Base-by-base conservation (phyloP, 2,888 invertebrate genomes). In the Rhagium mordax region DNA sequence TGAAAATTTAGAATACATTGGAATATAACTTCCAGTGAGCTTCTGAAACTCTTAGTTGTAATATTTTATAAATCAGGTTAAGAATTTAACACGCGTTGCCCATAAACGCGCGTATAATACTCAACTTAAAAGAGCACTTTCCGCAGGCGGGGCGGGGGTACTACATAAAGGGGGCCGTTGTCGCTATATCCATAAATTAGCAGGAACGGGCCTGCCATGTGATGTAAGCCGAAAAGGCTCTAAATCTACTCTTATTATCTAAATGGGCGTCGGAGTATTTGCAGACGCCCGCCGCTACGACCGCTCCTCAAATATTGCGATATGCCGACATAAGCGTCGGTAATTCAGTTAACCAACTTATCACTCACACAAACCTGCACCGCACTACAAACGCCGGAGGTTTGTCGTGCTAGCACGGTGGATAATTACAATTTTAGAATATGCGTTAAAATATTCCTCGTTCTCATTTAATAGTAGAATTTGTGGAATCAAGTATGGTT, bases 201-300 rank as follows among this genome's bases (percentile, higher is more conserved):
- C 73, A 74, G 79, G 81, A 84, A 84, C 81, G 83, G 83, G 81
- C 79, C 84, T 82, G 85, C 82, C 84, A 84, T 85, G 85, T 86
- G 86, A 86, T 74, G 84, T 85, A 84, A 85, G 84, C 85, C 86
- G 85, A 85, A 85, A 86, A 85, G 83, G 85, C 86, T 82, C 83
- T 86, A 85, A 86, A 87, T 86, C 86, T 85, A 84, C 85, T 85
- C 85, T 84, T 86, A 86, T 86, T 87, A 87, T 87, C 86, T 87
- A 87, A 86, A 87, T 86, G 86, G 85, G 85, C 84, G 85, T 82
- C 84, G 82, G 84, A 85, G 85, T 86, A 86, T 86, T 86, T 86
- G 86, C 85, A 85, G 85, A 85, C 84, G 83, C 62, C 64, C 49
- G 66, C 75, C 76, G 72, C 74, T 74, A 75, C 74, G 65, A 72